phyloP scores from a whole-genome alignment of 1,140 invertebrate species.

The Drosophila serrata region DNA sequence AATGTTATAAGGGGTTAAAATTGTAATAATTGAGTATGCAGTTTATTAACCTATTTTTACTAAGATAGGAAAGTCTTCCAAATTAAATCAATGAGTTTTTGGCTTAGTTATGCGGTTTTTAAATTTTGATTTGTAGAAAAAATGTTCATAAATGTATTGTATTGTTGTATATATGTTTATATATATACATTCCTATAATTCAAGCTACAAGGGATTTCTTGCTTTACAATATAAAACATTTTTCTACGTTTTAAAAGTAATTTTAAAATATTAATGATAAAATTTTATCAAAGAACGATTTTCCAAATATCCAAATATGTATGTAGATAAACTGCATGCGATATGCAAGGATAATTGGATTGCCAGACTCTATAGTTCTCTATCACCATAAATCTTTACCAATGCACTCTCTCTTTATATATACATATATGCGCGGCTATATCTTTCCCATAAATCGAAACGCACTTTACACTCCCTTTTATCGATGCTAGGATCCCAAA shows the following conservation, averaged over 20 bases:
- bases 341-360: constrained; percentile 47
- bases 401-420: constrained; percentile 8
- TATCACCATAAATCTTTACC: constrained; percentile 19
- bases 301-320: background rate
- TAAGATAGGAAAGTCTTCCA: too few relatives aligned
- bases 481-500: background rate
- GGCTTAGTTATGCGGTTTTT: too few relatives aligned
- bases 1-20: too few relatives aligned
- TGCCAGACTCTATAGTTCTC: constrained; percentile 8
- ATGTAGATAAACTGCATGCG: constrained; percentile 36
- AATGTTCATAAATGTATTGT: too few relatives aligned
- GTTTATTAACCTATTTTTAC: too few relatives aligned
- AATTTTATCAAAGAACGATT: background rate
- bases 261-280: background rate
- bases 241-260: background rate
- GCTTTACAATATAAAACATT: too few relatives aligned
- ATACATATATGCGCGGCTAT: constrained; percentile 12
- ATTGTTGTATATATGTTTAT: too few relatives aligned
- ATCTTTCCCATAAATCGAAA: constrained; percentile 74
- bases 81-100: too few relatives aligned
- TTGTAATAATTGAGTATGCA: too few relatives aligned
- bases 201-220: too few relatives aligned
- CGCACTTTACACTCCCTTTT: constrained; percentile 51
- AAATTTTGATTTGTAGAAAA: too few relatives aligned
- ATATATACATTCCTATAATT: too few relatives aligned